Conservation (phyloP, 2,888 invertebrate genomes). For the Plemyria rubiginata region DNA sequence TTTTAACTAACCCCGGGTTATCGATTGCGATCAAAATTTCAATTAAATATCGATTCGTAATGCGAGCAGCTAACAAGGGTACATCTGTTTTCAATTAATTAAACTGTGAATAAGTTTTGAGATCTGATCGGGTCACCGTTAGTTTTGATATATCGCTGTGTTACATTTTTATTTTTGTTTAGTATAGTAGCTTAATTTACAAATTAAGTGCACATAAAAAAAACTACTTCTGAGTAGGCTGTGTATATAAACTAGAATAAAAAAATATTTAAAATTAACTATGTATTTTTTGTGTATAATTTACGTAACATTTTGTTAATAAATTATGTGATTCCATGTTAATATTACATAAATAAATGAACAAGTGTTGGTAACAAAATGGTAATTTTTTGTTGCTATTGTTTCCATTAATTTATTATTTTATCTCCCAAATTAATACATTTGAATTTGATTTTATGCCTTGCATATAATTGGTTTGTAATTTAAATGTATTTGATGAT, state of each 20-base stretch:
- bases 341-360: too few relatives aligned
- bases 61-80: constrained; percentile 71
- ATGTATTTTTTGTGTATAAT: too few relatives aligned
- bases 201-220: not conserved
- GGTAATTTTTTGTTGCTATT: too few relatives aligned
- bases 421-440: too few relatives aligned
- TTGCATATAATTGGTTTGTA: not conserved
- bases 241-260: too few relatives aligned
- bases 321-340: too few relatives aligned
- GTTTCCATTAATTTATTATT: too few relatives aligned
- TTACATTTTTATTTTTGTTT: not conserved
- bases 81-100: constrained; percentile 83
- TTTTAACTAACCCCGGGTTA: constrained; percentile 53
- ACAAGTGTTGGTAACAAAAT: too few relatives aligned
- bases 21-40: constrained; percentile 70
- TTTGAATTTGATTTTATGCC: too few relatives aligned
- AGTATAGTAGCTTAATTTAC: not conserved
- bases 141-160: constrained; percentile 53
- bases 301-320: too few relatives aligned
- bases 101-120: constrained; percentile 61
- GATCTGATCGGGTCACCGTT: constrained; percentile 45
- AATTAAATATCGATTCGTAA: constrained; percentile 70
- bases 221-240: too few relatives aligned
- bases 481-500: not conserved
- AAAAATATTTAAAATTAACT: too few relatives aligned